phyloP scores from a whole-genome alignment of 2,113 vertebrate species.

The Pomatostomus ruficeps region DNA sequence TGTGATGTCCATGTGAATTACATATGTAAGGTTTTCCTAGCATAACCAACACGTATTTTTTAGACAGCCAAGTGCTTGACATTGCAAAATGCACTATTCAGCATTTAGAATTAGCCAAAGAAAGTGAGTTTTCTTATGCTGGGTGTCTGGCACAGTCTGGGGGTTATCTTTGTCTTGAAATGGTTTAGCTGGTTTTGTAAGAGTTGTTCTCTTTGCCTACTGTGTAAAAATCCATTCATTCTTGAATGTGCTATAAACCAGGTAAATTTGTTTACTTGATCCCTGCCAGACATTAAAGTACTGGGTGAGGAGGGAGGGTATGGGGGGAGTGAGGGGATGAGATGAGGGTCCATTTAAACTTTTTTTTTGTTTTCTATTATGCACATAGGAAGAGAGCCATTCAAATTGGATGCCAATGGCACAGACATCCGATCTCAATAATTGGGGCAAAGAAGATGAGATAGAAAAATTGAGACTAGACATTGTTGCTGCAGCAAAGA shows the following conservation, averaged over 20 bases:
- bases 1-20: neutral
- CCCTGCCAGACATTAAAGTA: neutral
- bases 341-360: neutral
- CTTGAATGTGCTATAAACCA: neutral
- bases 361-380: neutral
- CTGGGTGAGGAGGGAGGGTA: too few species aligned
- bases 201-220: neutral
- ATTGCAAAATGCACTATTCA: neutral
- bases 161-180: neutral
- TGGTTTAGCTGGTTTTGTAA: neutral
- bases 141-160: neutral
- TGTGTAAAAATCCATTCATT: neutral
- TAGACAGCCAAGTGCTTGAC: neutral
- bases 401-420: neutral
- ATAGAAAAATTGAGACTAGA: neutral
- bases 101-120: neutral
- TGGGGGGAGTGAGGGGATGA: accelerated
- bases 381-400: neutral
- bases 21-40: neutral
- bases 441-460: neutral
- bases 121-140: neutral
- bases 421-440: neutral
- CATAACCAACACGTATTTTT: neutral
- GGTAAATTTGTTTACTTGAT: neutral
- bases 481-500: neutral